Conservation (phyloP, 2,888 invertebrate genomes). For the Malachius bipustulatus region DNA sequence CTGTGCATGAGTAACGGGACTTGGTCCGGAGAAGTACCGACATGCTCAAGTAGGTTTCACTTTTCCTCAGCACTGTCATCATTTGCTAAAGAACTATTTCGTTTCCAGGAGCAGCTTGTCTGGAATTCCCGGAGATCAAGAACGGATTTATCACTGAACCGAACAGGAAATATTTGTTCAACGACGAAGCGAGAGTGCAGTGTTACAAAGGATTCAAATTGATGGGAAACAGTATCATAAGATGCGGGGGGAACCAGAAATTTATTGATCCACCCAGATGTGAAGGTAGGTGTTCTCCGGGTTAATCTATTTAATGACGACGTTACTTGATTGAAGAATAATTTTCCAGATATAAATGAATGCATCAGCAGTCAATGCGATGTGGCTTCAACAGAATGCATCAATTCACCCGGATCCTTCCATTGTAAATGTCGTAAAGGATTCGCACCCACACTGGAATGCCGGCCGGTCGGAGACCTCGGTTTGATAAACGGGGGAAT, state of each 20-base stretch:
- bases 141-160: constrained; percentile 80
- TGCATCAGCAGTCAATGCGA: constrained; percentile 84
- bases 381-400: constrained; percentile 78
- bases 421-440: constrained; percentile 78
- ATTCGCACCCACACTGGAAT: constrained; percentile 75
- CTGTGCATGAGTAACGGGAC: constrained; percentile 93
- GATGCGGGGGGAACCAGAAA: constrained; percentile 72
- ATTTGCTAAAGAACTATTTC: constrained; percentile 1
- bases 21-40: constrained; percentile 86
- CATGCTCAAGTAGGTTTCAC: constrained; percentile 56
- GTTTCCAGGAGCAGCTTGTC: constrained; percentile 50
- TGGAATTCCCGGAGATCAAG: constrained; percentile 64
- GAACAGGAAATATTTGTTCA: constrained; percentile 64
- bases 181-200: constrained; percentile 84
- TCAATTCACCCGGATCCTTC: constrained; percentile 79
- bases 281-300: constrained; percentile 49
- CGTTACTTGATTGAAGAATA: constrained; percentile 5
- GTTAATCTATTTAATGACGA: constrained; percentile 3
- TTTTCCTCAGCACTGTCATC: constrained; percentile 4
- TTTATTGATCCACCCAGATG: constrained; percentile 79
- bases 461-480: constrained; percentile 80
- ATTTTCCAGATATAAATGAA: constrained; percentile 64
- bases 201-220: constrained; percentile 84
- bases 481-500: constrained; percentile 81
- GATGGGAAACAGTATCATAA: constrained; percentile 69